Evolutionary conservation across 2,797 vertebrate species (phyloP), one percentile per base, ranked within the genome.

Genomic region (Heteromormyrus szaboi): DNA sequence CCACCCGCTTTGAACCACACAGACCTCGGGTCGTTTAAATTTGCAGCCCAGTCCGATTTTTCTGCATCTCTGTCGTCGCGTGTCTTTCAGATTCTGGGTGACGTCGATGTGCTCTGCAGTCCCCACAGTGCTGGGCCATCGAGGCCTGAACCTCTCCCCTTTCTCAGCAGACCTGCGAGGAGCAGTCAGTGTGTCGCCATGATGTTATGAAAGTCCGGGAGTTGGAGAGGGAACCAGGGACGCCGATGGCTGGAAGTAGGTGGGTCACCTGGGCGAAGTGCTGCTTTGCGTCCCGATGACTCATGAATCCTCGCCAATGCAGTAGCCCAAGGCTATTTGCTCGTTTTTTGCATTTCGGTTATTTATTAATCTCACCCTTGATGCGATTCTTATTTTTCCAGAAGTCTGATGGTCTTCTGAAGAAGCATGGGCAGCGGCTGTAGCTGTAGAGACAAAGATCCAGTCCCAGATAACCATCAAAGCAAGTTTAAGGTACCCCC

Each of bases 361-460:
- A 14, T 76, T 22, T 22, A 33, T 84, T 89, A 17, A 50, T 51
- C 29, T 72, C 1, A 5, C 37, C 33, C 1, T 17, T 29, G 19
- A 65, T 41, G 29, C 56, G 5, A 68, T 41, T 33, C 14, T 90
- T 90, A 62, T 0, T 1, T 1, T 88, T 91, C 9, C 93, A 99
- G 98, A 94, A 93, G 93, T 97, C 97, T 97, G 95, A 97, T 97
- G 98, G 97, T 98, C 96, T 97, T 98, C 94, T 99, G 96, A 99
- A 97, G 97, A 98, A 97, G 97, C 97, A 99, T 99, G 98, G 98
- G 98, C 98, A 98, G 98, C 97, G 99, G 98, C 93, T 97, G 98
- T 97, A 99, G 98, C 97, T 99, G 98, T 99, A 97, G 98, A 98
- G 97, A 98, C 97, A 99, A 98, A 98, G 97, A 99, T 95, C 96